These are phyloP conservation scores for Steinernema feltiae DNA, from an alignment of 1,140 invertebrate species.

Conservation along the genomic window DNA sequence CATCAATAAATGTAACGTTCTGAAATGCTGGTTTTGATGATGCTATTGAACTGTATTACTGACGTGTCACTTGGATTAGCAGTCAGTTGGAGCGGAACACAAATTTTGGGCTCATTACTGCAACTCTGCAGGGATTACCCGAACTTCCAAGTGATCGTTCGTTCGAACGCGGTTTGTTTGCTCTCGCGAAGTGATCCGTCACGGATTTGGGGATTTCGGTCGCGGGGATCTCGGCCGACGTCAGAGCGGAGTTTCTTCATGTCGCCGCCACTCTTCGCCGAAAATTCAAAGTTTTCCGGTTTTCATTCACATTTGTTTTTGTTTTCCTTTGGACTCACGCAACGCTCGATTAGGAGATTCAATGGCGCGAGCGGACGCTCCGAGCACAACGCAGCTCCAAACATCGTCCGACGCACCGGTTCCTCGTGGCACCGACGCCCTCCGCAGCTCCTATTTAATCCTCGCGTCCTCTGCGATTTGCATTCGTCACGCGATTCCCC, in stretches of 20 bases:
- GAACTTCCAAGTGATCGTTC: background rate
- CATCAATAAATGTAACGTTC: no score
- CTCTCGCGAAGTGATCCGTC: background rate
- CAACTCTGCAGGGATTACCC: background rate
- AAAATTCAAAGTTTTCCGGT: no score
- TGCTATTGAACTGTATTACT: no score
- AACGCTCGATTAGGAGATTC: background rate
- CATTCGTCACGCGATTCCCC: background rate
- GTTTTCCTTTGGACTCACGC: background rate
- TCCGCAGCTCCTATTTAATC: background rate
- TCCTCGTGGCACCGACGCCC: background rate
- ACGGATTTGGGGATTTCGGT: slow-evolving; percentile 7
- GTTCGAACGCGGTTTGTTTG: background rate
- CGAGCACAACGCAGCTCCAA: background rate
- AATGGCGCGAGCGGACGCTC: background rate
- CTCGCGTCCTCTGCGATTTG: background rate
- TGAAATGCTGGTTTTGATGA: no score
- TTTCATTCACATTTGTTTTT: background rate
- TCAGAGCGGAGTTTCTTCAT: background rate
- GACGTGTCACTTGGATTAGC: background rate
- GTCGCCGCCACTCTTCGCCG: background rate
- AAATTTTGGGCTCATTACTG: background rate
- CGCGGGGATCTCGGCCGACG: background rate
- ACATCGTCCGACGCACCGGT: background rate
- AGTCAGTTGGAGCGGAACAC: background rate